Percentiles rank a stretch among this genome's conserved stretches.
phyloP scores from a whole-genome alignment of 2,888 invertebrate genomes.

The Hartigia nigra region DNA sequence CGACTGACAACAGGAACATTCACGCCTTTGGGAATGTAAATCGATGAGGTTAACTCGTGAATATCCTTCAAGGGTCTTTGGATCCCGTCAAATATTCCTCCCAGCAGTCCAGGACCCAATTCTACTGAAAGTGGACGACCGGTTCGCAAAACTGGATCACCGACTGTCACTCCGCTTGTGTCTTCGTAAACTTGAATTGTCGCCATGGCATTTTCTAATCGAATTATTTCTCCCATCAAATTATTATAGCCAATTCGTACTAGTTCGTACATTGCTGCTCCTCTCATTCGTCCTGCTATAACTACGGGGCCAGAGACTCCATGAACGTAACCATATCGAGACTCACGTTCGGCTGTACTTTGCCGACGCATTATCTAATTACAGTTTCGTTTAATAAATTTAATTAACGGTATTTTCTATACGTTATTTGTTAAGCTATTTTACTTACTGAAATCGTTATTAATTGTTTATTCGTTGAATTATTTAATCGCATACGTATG shows the following conservation, averaged over 20 bases:
- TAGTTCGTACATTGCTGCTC: constrained; percentile 99
- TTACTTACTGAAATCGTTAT: background rate
- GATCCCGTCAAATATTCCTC: constrained; percentile 99
- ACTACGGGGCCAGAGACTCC: constrained; percentile 98
- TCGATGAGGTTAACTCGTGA: constrained; percentile 87
- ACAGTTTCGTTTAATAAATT: background rate
- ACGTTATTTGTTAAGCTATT: background rate
- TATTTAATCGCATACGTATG: background rate
- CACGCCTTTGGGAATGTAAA: constrained; percentile 98
- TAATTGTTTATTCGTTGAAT: background rate
- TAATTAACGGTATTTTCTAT: background rate
- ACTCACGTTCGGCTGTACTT: constrained; percentile 75
- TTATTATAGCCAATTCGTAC: constrained; percentile 97
- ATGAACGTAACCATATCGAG: constrained; percentile 88
- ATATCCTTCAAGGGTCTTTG: constrained; percentile 97
- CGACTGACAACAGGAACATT: constrained; percentile 89
- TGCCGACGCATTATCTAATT: background rate
- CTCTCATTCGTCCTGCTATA: constrained; percentile 96
- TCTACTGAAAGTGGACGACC: constrained; percentile 98
- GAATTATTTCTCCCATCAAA: constrained; percentile 98
- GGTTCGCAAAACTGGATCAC: constrained; percentile 95
- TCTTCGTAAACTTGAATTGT: constrained; percentile 97
- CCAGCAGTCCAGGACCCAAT: constrained; percentile 97
- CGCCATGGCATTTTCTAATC: constrained; percentile 97
- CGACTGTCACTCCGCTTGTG: constrained; percentile 96